Evolutionary conservation across 2,113 vertebrate genomes (phyloP).

Genomic region (Zapornia atra): DNA sequence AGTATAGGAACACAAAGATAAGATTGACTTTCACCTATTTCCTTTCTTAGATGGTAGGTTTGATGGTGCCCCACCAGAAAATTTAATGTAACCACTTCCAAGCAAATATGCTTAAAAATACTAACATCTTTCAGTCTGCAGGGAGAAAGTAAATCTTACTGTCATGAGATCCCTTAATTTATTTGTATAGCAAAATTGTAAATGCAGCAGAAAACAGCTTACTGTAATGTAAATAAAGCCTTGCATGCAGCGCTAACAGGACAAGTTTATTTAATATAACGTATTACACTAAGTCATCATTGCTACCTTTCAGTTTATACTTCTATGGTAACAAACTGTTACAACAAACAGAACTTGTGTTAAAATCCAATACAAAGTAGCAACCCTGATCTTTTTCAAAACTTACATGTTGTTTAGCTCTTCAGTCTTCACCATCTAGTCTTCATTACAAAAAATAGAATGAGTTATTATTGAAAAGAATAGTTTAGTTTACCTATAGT

Average conservation of each 20-base stretch:
- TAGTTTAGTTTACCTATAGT: background rate
- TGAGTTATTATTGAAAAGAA: background rate
- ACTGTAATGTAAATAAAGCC: slow-evolving; percentile 75
- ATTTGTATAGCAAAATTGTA: slow-evolving; percentile 72
- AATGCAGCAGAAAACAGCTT: slow-evolving; percentile 77
- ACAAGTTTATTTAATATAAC: slow-evolving; percentile 79
- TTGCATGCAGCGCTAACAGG: slow-evolving; percentile 30
- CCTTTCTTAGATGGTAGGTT: background rate
- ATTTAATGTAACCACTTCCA: background rate
- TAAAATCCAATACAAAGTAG: slow-evolving; percentile 66
- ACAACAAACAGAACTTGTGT: slow-evolving; percentile 71
- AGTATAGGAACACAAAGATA: slow-evolving; percentile 10
- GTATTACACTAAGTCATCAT: slow-evolving; percentile 73
- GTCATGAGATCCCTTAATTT: slow-evolving; percentile 63
- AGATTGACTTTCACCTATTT: slow-evolving; percentile 10
- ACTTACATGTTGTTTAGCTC: background rate
- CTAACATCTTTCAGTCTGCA: slow-evolving; percentile 20
- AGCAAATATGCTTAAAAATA: slow-evolving; percentile 45
- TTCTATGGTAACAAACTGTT: slow-evolving; percentile 79
- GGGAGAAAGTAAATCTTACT: slow-evolving; percentile 34
- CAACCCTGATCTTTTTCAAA: slow-evolving; percentile 6
- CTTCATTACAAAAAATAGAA: background rate
- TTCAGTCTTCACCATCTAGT: background rate
- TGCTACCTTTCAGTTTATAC: slow-evolving; percentile 79
- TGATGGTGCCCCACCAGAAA: background rate